Evolutionary conservation across 2,113 vertebrate genomes (phyloP), one percentile per base, ranked within the genome.

Genomic region (Cromileptes altivelis): DNA sequence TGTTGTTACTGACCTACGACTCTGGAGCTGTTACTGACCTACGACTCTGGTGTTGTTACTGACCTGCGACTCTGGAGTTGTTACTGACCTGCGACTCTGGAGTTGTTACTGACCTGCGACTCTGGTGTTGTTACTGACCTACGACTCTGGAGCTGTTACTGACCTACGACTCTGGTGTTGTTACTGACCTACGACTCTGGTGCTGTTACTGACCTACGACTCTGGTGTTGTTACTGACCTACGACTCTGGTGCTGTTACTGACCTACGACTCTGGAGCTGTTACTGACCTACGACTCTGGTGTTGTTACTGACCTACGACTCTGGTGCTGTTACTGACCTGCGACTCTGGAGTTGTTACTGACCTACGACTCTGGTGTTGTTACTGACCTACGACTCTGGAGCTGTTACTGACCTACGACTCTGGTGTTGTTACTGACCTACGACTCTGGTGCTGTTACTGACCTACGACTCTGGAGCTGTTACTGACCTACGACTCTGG

Each of bases 61-160:
- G 30, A 69, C 14, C 49, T 13, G 18, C 7, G 21, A 42, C 45
- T 2, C 14, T 4, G 21, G 15, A 2, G 6, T 52, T 11, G 17
- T 25, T 17, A 96, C 98, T 96, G 88, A 99, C 98, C 98, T 71
- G 99, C 97, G 19, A 99, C 98, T 80, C 98, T 95, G 75, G 97
- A 98, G 92, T 99, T 99, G 95, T 99, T 27, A 27, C 27, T 27
- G 27, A 27, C 0, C 27, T 27, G 3, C 30, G 30, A 30, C 30
- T 30, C 30, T 30, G 30, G 30, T 4, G 30, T 4, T 30, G 30
- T 37, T 37, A 96, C 98, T 97, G 86, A 99, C 97, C 98, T 64
- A 99, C 97, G 27, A 99, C 98, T 84, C 98, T 95, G 74, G 97
- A 1, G 30, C 4, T 30, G 4, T 37, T 37, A 96, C 98, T 97